phyloP scores from a whole-genome alignment of 2,113 vertebrate genomes.

The Lutjanus erythropterus region DNA sequence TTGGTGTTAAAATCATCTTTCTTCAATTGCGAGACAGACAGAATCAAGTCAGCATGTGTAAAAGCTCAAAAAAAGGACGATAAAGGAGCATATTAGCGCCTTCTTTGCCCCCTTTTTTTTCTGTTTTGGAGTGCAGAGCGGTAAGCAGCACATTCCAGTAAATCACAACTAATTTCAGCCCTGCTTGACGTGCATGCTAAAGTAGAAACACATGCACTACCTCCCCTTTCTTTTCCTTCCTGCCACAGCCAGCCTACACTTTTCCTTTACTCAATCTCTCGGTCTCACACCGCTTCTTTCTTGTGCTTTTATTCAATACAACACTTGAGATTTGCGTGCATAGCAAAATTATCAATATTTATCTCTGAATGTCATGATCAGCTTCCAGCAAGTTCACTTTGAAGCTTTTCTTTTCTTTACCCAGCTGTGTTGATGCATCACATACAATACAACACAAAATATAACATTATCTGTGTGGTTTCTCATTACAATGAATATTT shows the following conservation, averaged over 20 bases:
- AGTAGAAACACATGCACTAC: slow-evolving; percentile 82
- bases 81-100: slow-evolving; percentile 40
- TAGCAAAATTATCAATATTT: slow-evolving; percentile 38
- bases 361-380: slow-evolving; percentile 31
- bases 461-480: background rate
- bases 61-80: slow-evolving; percentile 22
- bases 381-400: slow-evolving; percentile 19
- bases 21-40: background rate
- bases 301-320: slow-evolving; percentile 35
- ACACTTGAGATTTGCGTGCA: slow-evolving; percentile 28
- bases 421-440: slow-evolving; percentile 24
- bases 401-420: background rate
- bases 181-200: slow-evolving; percentile 79
- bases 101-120: slow-evolving; percentile 51
- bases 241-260: slow-evolving; percentile 69
- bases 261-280: slow-evolving; percentile 61
- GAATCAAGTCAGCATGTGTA: slow-evolving; percentile 6
- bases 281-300: slow-evolving; percentile 39
- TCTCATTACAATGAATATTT: slow-evolving; percentile 14
- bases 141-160: slow-evolving; percentile 80
- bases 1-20: slow-evolving; percentile 8
- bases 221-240: slow-evolving; percentile 73
- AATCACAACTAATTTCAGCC: slow-evolving; percentile 82
- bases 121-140: slow-evolving; percentile 59
- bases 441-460: slow-evolving; percentile 1